Evolutionary conservation across 2,113 vertebrate genomes (phyloP).

Genomic region (Neotoma lepida): DNA sequence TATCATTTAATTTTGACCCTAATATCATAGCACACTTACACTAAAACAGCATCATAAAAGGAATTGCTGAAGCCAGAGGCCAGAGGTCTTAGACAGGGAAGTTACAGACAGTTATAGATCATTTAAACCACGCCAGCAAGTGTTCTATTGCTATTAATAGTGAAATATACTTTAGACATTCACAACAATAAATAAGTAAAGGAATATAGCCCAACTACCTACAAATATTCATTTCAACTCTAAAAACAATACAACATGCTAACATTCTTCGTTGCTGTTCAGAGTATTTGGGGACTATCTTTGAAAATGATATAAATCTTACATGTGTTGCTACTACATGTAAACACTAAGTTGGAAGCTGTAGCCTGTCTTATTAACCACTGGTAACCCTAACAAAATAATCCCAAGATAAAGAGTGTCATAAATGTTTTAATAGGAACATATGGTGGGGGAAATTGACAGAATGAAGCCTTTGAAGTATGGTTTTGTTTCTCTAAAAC

Average conservation of each 20-base stretch:
- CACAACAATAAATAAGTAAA: not conserved
- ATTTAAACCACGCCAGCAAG: not conserved
- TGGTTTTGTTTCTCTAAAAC: conserved; percentile 59
- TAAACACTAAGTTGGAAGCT: conserved; percentile 51
- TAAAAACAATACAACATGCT: conserved; percentile 15
- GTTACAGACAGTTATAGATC: not conserved
- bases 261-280: not conserved
- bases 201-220: not conserved
- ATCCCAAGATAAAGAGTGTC: conserved; percentile 79
- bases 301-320: conserved; percentile 76
- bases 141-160: not conserved
- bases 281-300: conserved; percentile 31
- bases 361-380: conserved; percentile 77
- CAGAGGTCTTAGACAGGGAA: not conserved
- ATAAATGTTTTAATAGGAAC: conserved; percentile 83
- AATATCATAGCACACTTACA: not conserved
- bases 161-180: not conserved
- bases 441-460: conserved; percentile 75
- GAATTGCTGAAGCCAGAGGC: not conserved
- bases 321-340: not conserved
- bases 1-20: not conserved
- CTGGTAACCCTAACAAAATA: conserved; percentile 66
- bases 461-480: conserved; percentile 67
- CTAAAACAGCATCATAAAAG: not conserved
- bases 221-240: not conserved